Evolutionary conservation across 2,888 invertebrate genomes (phyloP), one percentile per base, ranked within the genome.

Genomic region (Lepidocyrtinus sp.): DNA sequence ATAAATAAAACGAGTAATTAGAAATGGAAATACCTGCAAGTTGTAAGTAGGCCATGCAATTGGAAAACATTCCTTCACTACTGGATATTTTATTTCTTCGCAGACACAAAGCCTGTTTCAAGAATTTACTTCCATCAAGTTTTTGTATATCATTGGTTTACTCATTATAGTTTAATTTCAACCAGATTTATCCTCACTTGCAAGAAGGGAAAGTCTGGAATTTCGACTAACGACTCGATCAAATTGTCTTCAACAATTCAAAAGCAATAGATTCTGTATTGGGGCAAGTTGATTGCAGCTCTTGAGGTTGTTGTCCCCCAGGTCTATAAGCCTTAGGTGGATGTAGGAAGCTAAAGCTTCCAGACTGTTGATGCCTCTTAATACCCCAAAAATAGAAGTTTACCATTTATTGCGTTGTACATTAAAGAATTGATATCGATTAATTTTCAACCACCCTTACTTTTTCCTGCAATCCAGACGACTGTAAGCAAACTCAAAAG

Each of bases 401-500:
- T n/a, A n/a, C n/a, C n/a, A n/a, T n/a, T n/a, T n/a, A n/a, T n/a
- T n/a, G n/a, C n/a, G n/a, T n/a, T n/a, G n/a, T n/a, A n/a, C n/a
- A n/a, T n/a, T n/a, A n/a, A n/a, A n/a, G n/a, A n/a, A n/a, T n/a
- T n/a, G n/a, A n/a, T n/a, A n/a, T n/a, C n/a, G n/a, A n/a, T n/a
- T n/a, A n/a, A n/a, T n/a, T n/a, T n/a, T n/a, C n/a, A n/a, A n/a
- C n/a, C n/a, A n/a, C 1, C 26, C 19, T 19, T 69, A 82, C 77
- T 70, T 82, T 27, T 68, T 76, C 50, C 73, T 50, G 5, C 82
- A 74, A 27, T 82, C 82, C 19, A 73, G 71, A 1, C 77, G 69
- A 21, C 82, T 82, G 27, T 82, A 82, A 1, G 82, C 82, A 65
- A 74, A 82, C 27, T 82, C 82, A 74, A 82, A 82, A 1, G 82